phyloP scores from a whole-genome alignment of 2,888 invertebrate genomes.

The Phania funesta region DNA sequence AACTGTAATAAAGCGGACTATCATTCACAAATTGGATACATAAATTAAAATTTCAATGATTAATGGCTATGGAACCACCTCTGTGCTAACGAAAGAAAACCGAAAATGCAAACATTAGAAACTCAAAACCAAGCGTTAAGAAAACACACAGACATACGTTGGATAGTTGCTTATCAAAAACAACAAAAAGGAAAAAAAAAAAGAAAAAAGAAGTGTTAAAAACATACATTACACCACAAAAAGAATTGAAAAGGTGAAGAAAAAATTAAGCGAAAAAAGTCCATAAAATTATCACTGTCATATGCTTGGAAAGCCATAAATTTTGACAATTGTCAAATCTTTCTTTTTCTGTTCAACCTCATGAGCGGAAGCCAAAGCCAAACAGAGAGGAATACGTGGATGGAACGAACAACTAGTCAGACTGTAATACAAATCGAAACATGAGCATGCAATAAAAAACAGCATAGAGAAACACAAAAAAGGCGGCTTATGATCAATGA shows the following conservation, averaged over 20 bases:
- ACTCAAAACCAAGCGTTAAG: constrained; percentile 18
- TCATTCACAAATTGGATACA: constrained; percentile 27
- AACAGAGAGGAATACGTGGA: background rate
- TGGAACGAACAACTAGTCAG: background rate
- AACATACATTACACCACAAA: background rate
- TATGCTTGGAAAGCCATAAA: constrained; percentile 73
- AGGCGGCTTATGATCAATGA: constrained; percentile 65
- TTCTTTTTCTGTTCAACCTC: background rate
- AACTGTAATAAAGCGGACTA: constrained; percentile 19
- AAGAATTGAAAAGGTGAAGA: constrained; percentile 20
- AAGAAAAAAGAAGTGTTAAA: constrained; percentile 24
- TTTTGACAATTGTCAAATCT: constrained; percentile 69
- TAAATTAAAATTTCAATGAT: constrained; percentile 57
- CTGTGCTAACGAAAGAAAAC: constrained; percentile 41
- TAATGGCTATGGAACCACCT: constrained; percentile 56
- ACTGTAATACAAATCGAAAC: constrained; percentile 33
- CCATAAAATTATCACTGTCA: constrained; percentile 73
- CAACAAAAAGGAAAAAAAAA: background rate
- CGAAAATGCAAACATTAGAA: constrained; percentile 18
- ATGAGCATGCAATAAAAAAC: constrained; percentile 18
- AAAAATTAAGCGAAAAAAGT: constrained; percentile 4
- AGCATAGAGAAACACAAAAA: background rate
- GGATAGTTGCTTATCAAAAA: background rate
- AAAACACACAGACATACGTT: constrained; percentile 2
- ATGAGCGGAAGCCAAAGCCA: background rate